Conservation (phyloP, 2,888 invertebrate genomes). For the Glyphotaelius pellucidus region DNA sequence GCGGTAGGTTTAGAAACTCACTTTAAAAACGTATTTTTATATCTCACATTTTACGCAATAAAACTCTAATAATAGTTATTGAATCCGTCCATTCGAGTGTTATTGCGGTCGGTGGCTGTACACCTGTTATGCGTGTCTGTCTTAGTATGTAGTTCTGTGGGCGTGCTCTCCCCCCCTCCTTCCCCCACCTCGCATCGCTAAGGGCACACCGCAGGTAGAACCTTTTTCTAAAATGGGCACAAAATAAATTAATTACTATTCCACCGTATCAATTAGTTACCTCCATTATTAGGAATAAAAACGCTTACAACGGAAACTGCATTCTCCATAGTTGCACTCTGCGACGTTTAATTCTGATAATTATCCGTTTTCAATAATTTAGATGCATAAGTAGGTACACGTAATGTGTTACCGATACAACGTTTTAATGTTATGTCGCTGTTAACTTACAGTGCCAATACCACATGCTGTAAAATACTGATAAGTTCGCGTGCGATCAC, state of each 20-base stretch:
- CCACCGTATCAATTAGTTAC: slow-evolving; percentile 45
- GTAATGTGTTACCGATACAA: background rate
- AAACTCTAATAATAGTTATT: background rate
- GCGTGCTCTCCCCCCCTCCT: background rate
- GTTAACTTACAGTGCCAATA: background rate
- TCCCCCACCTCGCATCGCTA: background rate
- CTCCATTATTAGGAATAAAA: slow-evolving; percentile 51
- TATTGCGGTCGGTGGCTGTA: background rate
- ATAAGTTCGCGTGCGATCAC: background rate
- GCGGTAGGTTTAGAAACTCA: background rate
- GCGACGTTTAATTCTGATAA: background rate
- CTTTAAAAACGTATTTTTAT: background rate
- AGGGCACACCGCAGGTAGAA: slow-evolving; percentile 19
- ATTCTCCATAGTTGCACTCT: background rate
- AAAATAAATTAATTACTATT: slow-evolving; percentile 53
- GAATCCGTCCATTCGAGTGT: background rate
- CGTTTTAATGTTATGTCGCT: background rate
- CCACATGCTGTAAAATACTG: background rate
- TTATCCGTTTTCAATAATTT: background rate
- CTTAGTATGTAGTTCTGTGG: background rate
- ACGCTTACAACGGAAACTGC: background rate
- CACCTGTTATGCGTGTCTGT: background rate
- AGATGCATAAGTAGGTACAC: too few species aligned
- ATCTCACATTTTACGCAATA: background rate
- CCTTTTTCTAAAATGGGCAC: background rate